Conservation (phyloP, 92 coral and sea anemone species). For the Ricordea florida region DNA sequence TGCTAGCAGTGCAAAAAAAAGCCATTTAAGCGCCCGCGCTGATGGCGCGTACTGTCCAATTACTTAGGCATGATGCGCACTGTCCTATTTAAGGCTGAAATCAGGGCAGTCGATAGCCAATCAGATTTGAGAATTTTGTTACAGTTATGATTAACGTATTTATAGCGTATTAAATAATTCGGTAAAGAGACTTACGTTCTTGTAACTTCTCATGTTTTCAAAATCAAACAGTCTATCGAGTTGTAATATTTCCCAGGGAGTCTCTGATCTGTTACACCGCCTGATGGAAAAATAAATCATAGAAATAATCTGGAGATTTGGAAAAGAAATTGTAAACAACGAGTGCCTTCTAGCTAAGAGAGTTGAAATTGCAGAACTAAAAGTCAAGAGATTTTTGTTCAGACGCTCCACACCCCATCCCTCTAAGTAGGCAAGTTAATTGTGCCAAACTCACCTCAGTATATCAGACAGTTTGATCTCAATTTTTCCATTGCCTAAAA, state of each 20-base stretch:
- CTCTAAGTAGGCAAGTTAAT: background rate
- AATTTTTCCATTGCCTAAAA: conserved; percentile 55
- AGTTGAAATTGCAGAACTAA: too few species aligned
- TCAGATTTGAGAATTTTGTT: too few species aligned
- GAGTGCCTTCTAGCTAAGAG: too few species aligned
- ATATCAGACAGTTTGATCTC: conserved; percentile 57
- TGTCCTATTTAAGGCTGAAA: too few species aligned
- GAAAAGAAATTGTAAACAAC: too few species aligned
- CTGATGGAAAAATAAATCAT: conserved; percentile 22
- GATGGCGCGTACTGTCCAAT: too few species aligned
- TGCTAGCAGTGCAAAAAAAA: too few species aligned
- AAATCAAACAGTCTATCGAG: conserved; percentile 75
- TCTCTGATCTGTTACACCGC: conserved; percentile 65
- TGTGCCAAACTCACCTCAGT: conserved; percentile 39
- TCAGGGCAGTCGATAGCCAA: too few species aligned
- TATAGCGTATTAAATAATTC: too few species aligned
- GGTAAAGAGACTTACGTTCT: conserved; percentile 61
- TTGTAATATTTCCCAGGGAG: conserved; percentile 78
- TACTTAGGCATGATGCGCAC: too few species aligned
- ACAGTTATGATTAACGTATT: too few species aligned
- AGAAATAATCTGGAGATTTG: background rate
- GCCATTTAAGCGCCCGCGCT: too few species aligned
- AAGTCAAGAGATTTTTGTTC: background rate
- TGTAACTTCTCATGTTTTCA: conserved; percentile 61
- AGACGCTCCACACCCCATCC: background rate